phyloP scores from a whole-genome alignment of 2,797 vertebrate genomes.

The Pygocentrus nattereri region DNA sequence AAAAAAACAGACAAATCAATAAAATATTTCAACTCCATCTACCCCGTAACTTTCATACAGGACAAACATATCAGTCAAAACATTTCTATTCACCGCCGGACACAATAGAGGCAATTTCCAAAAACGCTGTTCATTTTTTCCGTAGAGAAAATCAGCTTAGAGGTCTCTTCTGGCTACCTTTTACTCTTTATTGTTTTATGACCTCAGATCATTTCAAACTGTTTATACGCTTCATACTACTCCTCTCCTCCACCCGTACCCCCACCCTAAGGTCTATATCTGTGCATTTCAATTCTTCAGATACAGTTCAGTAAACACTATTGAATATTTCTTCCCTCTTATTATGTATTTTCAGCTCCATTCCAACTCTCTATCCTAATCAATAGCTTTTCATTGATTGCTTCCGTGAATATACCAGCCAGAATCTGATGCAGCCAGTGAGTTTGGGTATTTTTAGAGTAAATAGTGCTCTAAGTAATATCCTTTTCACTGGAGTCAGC shows the following conservation, averaged over 20 bases:
- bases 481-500: neutral
- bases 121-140: too few relatives aligned
- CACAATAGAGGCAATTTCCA: too few relatives aligned
- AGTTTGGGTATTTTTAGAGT: conserved; percentile 17
- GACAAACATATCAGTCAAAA: too few relatives aligned
- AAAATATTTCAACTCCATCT: too few relatives aligned
- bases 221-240: neutral
- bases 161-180: too few relatives aligned
- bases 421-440: neutral
- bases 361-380: neutral
- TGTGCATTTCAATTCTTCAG: neutral
- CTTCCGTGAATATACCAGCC: neutral
- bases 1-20: too few relatives aligned
- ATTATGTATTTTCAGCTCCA: neutral
- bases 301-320: neutral
- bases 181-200: neutral
- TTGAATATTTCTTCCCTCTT: neutral
- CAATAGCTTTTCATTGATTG: conserved; percentile 26
- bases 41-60: too few relatives aligned
- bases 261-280: neutral
- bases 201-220: too few relatives aligned
- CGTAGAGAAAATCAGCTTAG: too few relatives aligned
- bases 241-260: neutral
- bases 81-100: too few relatives aligned
- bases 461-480: neutral